These are phyloP conservation scores for Plecotus auritus DNA, from an alignment of 2,113 vertebrate species.

Conservation along the genomic window DNA sequence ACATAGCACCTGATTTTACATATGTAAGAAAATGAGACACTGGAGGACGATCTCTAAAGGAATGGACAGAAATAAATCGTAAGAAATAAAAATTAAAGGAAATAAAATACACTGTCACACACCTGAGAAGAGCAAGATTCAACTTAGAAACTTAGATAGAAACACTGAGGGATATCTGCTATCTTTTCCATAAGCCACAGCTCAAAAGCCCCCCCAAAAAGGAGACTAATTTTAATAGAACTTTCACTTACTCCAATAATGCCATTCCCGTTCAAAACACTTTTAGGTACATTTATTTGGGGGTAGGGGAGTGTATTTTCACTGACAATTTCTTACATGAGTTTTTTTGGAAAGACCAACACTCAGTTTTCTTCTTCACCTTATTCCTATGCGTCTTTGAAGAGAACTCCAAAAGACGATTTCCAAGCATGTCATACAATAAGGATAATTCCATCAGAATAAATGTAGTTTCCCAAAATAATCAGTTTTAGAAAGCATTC, in stretches of 20 bases:
- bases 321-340: background rate
- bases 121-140: background rate
- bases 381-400: background rate
- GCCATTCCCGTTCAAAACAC: background rate
- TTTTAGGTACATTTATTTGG: background rate
- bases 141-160: background rate
- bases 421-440: background rate
- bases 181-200: background rate
- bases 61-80: background rate
- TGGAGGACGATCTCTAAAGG: background rate
- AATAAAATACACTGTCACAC: background rate
- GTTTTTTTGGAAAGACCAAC: background rate
- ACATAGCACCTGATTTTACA: background rate
- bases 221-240: background rate
- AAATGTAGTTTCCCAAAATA: background rate
- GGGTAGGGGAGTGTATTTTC: background rate
- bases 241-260: conserved; percentile 14
- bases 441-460: background rate
- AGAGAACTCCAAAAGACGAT: background rate
- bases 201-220: background rate
- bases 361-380: background rate
- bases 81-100: conserved; percentile 25
- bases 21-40: background rate
- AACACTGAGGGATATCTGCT: background rate
- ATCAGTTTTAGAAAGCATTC: background rate